A percentile compares a stretch with the other conserved stretches of the same genome.
phyloP scores from a whole-genome alignment of 2,797 vertebrate species.

The Lacerta bilineata region DNA sequence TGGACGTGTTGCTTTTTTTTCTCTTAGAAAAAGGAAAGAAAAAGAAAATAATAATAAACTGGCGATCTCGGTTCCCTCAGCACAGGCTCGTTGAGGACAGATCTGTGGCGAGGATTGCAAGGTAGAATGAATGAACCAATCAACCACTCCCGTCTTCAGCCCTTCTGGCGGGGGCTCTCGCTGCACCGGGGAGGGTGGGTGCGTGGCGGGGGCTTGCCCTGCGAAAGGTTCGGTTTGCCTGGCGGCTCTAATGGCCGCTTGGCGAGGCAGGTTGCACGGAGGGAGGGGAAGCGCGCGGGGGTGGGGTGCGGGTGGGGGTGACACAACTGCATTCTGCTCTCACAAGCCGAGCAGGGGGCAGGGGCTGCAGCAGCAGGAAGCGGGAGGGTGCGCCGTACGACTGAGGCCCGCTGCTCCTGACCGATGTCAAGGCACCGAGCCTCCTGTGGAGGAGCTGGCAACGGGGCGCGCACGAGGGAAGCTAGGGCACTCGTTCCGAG shows the following conservation, averaged over 20 bases:
- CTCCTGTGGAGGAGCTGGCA: background rate
- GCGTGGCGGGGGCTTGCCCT: background rate
- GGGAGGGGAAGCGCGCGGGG: background rate
- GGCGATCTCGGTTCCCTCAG: conserved; percentile 18
- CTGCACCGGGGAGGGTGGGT: background rate
- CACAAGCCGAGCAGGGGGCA: background rate
- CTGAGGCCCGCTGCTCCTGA: conserved; percentile 25
- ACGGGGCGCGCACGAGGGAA: background rate
- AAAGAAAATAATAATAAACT: background rate
- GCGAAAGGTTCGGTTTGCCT: background rate
- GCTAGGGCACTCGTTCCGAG: background rate
- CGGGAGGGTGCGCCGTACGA: background rate
- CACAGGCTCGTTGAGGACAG: background rate
- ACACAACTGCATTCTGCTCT: background rate
- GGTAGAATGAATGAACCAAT: conserved; percentile 25
- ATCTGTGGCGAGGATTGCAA: conserved; percentile 12
- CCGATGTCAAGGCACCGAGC: conserved; percentile 26
- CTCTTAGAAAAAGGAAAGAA: no score
- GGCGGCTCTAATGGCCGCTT: conserved; percentile 22
- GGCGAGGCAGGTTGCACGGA: background rate
- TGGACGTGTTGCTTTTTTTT: no score
- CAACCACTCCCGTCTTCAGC: background rate
- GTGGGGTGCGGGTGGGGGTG: accelerated
- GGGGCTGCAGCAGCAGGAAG: background rate
- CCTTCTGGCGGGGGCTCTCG: background rate